Evolutionary conservation across 2,113 vertebrate species (phyloP).

Genomic region (Herpetotheres cachinnans): DNA sequence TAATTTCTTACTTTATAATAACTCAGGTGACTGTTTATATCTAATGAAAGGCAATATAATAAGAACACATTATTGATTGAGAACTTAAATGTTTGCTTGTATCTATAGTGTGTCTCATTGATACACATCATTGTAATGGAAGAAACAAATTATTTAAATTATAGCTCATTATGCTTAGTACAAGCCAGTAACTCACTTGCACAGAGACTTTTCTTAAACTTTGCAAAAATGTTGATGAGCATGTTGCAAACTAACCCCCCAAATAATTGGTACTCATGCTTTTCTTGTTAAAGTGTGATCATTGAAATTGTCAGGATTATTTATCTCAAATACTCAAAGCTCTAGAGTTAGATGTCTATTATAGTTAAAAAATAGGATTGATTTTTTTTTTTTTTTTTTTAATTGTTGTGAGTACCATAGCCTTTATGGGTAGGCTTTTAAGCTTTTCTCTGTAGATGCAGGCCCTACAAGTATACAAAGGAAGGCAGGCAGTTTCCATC

Average conservation of each 20-base stretch:
- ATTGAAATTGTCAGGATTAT: background rate
- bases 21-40: conserved; percentile 60
- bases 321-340: background rate
- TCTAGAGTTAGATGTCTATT: background rate
- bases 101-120: background rate
- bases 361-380: background rate
- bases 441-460: background rate
- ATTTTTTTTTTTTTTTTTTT: background rate
- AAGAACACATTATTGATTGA: conserved; percentile 53
- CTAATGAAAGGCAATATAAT: conserved; percentile 56
- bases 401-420: background rate
- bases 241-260: background rate
- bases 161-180: conserved; percentile 36
- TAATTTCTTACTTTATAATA: conserved; percentile 45
- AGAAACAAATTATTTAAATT: conserved; percentile 56
- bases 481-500: background rate
- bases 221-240: background rate
- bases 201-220: background rate
- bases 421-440: background rate
- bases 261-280: background rate
- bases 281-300: background rate
- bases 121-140: conserved; percentile 20
- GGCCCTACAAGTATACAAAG: background rate
- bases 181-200: conserved; percentile 6
- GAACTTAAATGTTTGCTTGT: conserved; percentile 20